Evolutionary conservation across 2,888 invertebrate genomes (phyloP), one percentile per base, ranked within the genome.

Genomic region (Agrilus biguttatus): DNA sequence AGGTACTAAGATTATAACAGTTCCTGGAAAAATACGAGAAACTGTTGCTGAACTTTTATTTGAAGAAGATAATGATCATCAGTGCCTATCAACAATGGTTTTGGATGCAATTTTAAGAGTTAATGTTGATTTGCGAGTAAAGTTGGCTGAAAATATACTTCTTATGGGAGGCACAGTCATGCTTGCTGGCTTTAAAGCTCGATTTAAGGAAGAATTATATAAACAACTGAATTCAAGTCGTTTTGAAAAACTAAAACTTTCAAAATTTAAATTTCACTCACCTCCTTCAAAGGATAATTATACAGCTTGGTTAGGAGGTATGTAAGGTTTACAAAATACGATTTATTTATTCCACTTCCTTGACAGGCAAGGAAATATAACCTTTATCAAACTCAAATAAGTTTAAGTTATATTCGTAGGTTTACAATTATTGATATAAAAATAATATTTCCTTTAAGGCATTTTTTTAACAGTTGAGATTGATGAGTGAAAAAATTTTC

Each of bases 111-210:
- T 93, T 45, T 57, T 82, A 37, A 75, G 83, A 75, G 84, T 89
- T 53, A 86, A 91, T 1, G 71, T 90, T 19, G 93, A 96, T 70
- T 76, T 81, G 47, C 75, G 93, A 12, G 74, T 74, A 42, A 70
- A 72, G 39, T 69, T 97, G 35, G 82, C 89, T 0, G 82, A 80
- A 61, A 91, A 88, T 66, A 77, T 96, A 51, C 69, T 96, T 43
- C 67, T 96, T 14, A 77, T 84, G 43, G 97, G 96, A 33, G 97
- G 97, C 10, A 82, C 84, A 2, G 73, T 83, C 0, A 82, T 84
- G 75, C 69, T 86, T 49, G 80, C 82, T 42, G 96, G 96, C 0
- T 80, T 97, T 54, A 74, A 78, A 56, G 74, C 84, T 17, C 75
- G 96, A 42, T 70, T 97, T 1, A 76, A 80, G 50, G 68, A 75